These are phyloP conservation scores for Chrysina gloriosa DNA, from an alignment of 2,888 invertebrate species.

Conservation along the genomic window DNA sequence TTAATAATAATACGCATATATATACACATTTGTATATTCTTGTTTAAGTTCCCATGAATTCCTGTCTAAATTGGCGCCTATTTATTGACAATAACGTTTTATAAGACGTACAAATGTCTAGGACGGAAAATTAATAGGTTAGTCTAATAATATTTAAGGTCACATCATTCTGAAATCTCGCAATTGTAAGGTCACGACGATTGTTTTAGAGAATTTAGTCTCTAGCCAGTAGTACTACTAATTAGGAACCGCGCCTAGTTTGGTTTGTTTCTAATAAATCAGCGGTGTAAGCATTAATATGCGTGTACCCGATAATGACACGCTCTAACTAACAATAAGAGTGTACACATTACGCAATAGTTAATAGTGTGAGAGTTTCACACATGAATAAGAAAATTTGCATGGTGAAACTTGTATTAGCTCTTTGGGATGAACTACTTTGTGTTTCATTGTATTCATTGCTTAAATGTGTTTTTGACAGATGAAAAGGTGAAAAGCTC, in stretches of 20 bases:
- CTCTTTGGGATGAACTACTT: no score
- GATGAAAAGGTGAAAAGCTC: no score
- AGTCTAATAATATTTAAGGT: conserved; percentile 16
- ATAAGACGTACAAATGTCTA: conserved; percentile 12
- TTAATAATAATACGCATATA: no score
- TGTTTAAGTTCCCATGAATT: neutral
- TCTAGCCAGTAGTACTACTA: neutral
- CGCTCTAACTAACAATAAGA: neutral
- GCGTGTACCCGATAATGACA: no score
- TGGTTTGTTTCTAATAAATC: conserved; percentile 1
- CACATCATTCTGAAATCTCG: neutral
- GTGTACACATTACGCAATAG: neutral
- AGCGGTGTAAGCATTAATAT: neutral
- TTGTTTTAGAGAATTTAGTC: neutral
- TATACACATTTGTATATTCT: no score
- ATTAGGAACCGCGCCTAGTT: neutral
- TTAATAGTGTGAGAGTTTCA: no score
- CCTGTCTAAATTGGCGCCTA: neutral
- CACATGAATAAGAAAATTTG: no score
- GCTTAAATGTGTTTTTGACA: no score
- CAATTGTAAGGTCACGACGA: neutral
- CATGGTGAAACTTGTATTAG: no score
- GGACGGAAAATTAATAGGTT: conserved; percentile 11
- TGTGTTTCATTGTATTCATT: no score
- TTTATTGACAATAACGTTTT: neutral